Percentiles rank a stretch among this genome's conserved stretches.
phyloP scores from a whole-genome alignment of 2,113 vertebrate genomes.

The Neofelis nebulosa region DNA sequence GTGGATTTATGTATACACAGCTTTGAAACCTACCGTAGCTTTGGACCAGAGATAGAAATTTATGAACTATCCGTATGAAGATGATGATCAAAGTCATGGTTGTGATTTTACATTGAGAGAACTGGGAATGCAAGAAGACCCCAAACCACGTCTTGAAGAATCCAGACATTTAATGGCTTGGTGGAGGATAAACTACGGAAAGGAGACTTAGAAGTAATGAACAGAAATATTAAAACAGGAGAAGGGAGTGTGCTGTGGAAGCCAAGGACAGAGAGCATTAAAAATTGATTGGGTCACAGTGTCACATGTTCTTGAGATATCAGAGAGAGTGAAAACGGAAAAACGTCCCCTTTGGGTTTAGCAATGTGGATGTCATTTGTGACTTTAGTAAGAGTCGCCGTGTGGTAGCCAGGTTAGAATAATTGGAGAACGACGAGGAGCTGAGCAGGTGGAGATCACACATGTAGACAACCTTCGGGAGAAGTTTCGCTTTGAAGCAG shows the following conservation, averaged over 20 bases:
- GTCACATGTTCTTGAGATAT: not conserved
- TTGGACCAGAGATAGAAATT: not conserved
- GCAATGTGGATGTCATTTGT: not conserved
- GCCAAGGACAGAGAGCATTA: not conserved
- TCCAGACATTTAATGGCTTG: not conserved
- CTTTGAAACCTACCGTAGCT: not conserved
- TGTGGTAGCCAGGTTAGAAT: not conserved
- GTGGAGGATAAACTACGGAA: not conserved
- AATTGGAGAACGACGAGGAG: not conserved
- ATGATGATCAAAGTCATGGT: not conserved
- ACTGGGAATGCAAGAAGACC: not conserved
- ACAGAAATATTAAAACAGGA: not conserved
- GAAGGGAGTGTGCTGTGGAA: not conserved
- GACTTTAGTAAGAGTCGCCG: not conserved
- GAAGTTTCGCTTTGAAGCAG: not conserved
- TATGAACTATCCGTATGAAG: constrained; percentile 27
- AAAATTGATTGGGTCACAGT: not conserved
- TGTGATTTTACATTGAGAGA: not conserved
- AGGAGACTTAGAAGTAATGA: not conserved
- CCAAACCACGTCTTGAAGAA: not conserved
- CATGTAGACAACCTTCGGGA: not conserved
- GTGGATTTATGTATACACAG: not conserved
- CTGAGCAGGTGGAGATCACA: not conserved
- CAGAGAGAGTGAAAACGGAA: constrained; percentile 11
- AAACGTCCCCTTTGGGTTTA: not conserved